Conservation (phyloP, 2,888 invertebrate species). For the Tipula unca region DNA sequence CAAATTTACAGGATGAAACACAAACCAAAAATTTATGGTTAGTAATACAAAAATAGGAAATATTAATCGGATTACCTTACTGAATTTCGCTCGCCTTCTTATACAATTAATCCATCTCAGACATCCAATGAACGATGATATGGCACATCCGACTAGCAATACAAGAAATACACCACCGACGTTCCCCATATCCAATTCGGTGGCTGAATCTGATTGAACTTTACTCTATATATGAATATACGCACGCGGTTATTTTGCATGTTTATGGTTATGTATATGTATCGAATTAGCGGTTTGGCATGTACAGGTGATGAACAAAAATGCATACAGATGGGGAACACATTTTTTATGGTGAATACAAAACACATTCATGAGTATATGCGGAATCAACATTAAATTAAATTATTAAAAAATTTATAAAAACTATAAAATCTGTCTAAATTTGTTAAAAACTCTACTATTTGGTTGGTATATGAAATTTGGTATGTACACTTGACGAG, state of each 20-base stretch:
- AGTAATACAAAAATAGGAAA: conserved; percentile 15
- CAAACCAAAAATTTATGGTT: not conserved
- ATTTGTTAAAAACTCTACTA: not conserved
- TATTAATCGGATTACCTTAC: conserved; percentile 40
- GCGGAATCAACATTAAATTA: not conserved
- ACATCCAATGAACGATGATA: conserved; percentile 37
- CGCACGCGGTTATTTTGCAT: conserved; percentile 24
- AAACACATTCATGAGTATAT: not conserved
- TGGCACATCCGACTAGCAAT: conserved; percentile 45
- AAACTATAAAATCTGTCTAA: not conserved
- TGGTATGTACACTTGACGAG: not conserved
- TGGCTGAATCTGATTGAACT: conserved; percentile 38
- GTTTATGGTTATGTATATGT: not conserved
- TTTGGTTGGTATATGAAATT: not conserved
- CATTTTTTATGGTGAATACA: not conserved
- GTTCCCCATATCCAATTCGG: conserved; percentile 52
- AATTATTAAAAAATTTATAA: not conserved
- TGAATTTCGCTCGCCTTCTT: conserved; percentile 33
- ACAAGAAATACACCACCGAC: conserved; percentile 57
- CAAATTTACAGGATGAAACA: not conserved
- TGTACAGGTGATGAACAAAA: not conserved
- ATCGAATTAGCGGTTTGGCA: not conserved
- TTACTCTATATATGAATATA: conserved; percentile 33
- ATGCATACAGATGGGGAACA: not conserved
- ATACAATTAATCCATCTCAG: conserved; percentile 36